Conservation (phyloP, 2,797 vertebrate species). For the Scolopax rusticola region DNA sequence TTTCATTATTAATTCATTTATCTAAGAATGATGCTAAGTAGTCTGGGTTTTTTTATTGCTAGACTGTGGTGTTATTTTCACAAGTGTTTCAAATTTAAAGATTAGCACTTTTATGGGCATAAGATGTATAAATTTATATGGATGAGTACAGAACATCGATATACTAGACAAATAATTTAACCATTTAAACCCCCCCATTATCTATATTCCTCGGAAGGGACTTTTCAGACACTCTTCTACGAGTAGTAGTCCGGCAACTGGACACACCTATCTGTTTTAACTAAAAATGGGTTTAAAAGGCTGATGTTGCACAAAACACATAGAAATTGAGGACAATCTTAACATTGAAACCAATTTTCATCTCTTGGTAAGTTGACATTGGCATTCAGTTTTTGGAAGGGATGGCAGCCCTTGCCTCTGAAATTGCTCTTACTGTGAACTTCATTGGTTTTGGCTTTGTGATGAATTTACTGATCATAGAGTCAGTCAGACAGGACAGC, state of each 20-base stretch:
- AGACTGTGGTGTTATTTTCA: neutral
- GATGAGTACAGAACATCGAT: neutral
- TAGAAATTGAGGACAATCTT: neutral
- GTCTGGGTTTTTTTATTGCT: neutral
- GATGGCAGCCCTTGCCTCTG: neutral
- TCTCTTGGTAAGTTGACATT: neutral
- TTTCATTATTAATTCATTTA: conserved; percentile 41
- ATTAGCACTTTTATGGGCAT: neutral
- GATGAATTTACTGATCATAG: neutral
- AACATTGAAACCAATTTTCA: neutral
- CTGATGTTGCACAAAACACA: neutral
- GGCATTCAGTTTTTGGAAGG: neutral
- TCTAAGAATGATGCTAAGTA: neutral
- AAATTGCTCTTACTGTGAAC: neutral
- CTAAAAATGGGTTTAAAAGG: neutral
- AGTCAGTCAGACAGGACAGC: neutral
- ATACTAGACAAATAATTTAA: neutral
- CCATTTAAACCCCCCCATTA: neutral
- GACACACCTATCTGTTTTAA: neutral
- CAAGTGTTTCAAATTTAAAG: neutral
- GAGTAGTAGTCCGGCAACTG: neutral
- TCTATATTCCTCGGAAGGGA: neutral
- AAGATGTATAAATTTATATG: neutral
- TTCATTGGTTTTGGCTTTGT: neutral
- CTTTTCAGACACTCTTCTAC: neutral